Conservation (phyloP, 2,797 vertebrate species). For the Brachyrhaphis roseni region DNA sequence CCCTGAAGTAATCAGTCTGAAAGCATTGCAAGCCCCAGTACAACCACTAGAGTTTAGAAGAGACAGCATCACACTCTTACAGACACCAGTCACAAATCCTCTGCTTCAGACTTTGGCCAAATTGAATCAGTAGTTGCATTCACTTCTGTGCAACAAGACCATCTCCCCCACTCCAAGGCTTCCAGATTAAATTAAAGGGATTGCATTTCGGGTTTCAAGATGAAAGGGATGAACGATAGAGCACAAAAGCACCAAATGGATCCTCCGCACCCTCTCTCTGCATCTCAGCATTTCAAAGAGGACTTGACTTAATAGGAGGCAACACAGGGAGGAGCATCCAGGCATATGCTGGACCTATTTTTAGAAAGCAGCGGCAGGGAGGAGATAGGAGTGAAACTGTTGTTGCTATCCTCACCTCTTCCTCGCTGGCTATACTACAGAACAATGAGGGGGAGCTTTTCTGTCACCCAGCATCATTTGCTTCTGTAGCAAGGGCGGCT, state of each 20-base stretch:
- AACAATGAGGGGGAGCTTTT: slow-evolving; percentile 33
- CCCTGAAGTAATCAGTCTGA: slow-evolving; percentile 21
- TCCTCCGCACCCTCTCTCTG: slow-evolving; percentile 40
- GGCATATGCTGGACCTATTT: slow-evolving; percentile 73
- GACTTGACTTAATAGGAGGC: slow-evolving; percentile 68
- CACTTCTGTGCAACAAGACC: slow-evolving; percentile 39
- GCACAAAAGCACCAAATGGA: slow-evolving; percentile 66
- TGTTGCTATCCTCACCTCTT: slow-evolving; percentile 52
- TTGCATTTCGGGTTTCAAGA: slow-evolving; percentile 66
- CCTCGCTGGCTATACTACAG: slow-evolving; percentile 39
- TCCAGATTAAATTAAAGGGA: slow-evolving; percentile 68
- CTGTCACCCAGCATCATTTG: slow-evolving; percentile 53
- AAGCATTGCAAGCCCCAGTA: background rate
- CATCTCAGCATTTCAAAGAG: slow-evolving; percentile 68
- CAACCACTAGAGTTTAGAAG: slow-evolving; percentile 2
- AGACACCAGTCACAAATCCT: slow-evolving; percentile 29
- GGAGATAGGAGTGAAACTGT: slow-evolving; percentile 58
- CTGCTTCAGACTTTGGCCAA: slow-evolving; percentile 43
- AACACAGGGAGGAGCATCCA: slow-evolving; percentile 64
- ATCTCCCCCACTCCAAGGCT: slow-evolving; percentile 43
- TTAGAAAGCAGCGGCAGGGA: slow-evolving; percentile 58
- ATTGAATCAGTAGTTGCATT: slow-evolving; percentile 61
- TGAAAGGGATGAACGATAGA: slow-evolving; percentile 55
- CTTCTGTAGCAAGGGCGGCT: slow-evolving; percentile 52
- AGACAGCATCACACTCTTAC: slow-evolving; percentile 18